phyloP scores from a whole-genome alignment of 2,797 vertebrate species.

The Pelobates cultripes region DNA sequence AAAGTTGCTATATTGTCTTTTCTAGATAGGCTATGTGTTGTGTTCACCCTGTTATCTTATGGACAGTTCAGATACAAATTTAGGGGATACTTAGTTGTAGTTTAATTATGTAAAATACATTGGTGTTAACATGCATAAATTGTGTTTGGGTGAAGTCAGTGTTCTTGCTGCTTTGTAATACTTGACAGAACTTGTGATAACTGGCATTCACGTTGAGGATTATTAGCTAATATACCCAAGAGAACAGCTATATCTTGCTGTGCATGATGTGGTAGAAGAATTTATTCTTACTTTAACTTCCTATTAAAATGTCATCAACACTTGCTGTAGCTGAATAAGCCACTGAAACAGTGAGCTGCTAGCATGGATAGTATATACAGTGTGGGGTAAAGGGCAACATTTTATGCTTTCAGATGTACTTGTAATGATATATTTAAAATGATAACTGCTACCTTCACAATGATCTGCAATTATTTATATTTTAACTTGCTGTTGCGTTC shows the following conservation, averaged over 20 bases:
- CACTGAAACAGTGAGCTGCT: neutral
- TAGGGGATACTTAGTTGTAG: too few relatives aligned
- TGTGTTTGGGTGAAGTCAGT: neutral
- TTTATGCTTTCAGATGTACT: neutral
- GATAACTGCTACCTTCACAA: neutral
- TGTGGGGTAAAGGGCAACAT: neutral
- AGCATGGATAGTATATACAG: neutral
- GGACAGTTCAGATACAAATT: too few relatives aligned
- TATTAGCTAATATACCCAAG: slow-evolving; percentile 10
- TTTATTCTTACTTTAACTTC: slow-evolving; percentile 2
- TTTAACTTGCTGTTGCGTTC: too few relatives aligned
- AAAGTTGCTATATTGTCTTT: too few relatives aligned
- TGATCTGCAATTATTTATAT: too few relatives aligned
- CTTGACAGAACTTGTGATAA: slow-evolving; percentile 9
- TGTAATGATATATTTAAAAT: neutral
- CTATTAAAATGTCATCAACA: slow-evolving; percentile 16
- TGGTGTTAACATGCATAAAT: neutral
- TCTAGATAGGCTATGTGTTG: too few relatives aligned
- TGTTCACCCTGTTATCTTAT: too few relatives aligned
- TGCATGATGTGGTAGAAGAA: neutral
- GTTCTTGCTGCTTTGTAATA: neutral
- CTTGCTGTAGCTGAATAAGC: neutral
- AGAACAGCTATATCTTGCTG: neutral
- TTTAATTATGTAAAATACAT: neutral
- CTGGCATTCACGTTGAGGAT: neutral